These are phyloP conservation scores for Augochlora pura DNA, from an alignment of 1,140 invertebrate genomes.

Conservation along the genomic window DNA sequence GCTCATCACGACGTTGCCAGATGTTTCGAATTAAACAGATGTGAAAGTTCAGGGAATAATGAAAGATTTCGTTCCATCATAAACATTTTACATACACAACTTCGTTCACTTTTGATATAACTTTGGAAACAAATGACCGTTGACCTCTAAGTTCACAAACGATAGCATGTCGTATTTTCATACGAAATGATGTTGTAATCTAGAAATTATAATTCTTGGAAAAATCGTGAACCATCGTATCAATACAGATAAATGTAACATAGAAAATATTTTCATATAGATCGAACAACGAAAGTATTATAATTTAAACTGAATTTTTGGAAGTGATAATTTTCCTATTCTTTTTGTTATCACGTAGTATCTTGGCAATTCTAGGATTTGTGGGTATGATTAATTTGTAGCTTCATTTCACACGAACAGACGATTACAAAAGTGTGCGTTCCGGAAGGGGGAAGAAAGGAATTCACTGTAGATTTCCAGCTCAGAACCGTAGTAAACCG, in stretches of 20 bases:
- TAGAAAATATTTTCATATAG: neutral
- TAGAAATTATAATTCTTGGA: neutral
- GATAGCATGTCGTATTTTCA: neutral
- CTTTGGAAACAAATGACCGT: neutral
- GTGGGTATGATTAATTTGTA: neutral
- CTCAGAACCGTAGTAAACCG: conserved; percentile 14
- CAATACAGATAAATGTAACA: neutral
- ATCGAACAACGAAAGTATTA: neutral
- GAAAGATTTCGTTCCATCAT: conserved; percentile 29
- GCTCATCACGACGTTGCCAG: conserved; percentile 54
- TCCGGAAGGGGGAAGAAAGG: conserved; percentile 57
- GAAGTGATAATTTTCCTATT: neutral
- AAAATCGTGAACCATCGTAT: neutral
- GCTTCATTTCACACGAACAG: neutral
- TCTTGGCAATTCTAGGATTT: neutral
- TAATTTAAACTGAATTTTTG: neutral
- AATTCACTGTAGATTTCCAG: conserved; percentile 28
- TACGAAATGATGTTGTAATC: neutral
- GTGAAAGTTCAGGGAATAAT: conserved; percentile 59
- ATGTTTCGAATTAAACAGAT: conserved; percentile 47
- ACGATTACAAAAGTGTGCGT: conserved; percentile 21
- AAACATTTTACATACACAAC: neutral
- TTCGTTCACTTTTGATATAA: neutral
- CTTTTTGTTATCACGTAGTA: neutral
- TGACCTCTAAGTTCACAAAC: neutral